Conservation (phyloP, 2,113 vertebrate genomes). For the Anas platyrhynchos region DNA sequence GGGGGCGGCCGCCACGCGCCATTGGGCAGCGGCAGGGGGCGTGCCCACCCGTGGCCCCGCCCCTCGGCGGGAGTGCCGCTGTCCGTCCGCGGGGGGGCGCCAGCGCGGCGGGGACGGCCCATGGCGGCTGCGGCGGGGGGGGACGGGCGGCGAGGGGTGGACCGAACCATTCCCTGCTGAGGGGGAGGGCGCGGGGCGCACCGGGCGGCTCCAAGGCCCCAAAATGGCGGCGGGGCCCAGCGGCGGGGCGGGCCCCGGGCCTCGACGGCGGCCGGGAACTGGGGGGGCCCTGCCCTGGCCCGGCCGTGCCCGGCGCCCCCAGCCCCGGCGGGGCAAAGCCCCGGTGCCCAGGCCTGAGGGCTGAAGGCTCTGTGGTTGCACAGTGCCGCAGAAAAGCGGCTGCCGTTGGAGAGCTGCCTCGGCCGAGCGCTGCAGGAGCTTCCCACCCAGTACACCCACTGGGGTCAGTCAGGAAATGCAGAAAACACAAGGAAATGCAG, state of each 20-base stretch:
- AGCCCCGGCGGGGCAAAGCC: too few species aligned
- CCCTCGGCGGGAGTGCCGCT: too few species aligned
- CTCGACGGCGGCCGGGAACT: too few species aligned
- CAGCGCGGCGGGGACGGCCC: too few species aligned
- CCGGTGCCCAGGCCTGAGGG: background rate
- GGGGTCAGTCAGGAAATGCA: background rate
- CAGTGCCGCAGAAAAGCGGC: background rate
- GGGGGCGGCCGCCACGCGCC: background rate
- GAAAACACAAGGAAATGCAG: background rate
- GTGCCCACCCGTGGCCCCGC: background rate
- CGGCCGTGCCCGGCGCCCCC: too few species aligned
- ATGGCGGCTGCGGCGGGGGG: too few species aligned
- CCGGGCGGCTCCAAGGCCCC: too few species aligned
- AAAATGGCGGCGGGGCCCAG: background rate
- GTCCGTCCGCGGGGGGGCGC: too few species aligned
- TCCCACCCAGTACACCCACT: background rate
- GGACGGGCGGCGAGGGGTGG: too few species aligned
- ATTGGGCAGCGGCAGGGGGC: background rate
- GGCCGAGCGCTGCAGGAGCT: background rate
- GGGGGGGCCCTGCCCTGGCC: too few species aligned
- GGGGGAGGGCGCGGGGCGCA: background rate
- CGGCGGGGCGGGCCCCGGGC: accelerated
- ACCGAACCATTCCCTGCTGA: background rate
- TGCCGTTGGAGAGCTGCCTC: accelerated
- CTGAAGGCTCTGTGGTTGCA: too few species aligned